These are phyloP conservation scores for Timandra comae DNA, from an alignment of 2,888 invertebrate genomes.

Conservation along the genomic window DNA sequence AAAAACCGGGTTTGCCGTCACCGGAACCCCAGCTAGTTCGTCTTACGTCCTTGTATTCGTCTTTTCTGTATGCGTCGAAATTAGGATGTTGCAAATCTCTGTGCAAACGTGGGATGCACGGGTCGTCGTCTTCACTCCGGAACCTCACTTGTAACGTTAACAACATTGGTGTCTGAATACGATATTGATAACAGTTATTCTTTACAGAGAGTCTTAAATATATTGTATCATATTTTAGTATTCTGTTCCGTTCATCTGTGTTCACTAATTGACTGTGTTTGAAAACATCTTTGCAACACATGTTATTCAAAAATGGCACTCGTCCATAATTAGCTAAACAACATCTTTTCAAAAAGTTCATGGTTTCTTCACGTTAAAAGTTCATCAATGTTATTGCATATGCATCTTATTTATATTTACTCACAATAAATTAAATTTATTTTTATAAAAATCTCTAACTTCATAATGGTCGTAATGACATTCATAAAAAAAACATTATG, in stretches of 20 bases:
- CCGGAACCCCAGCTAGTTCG: conserved; percentile 50
- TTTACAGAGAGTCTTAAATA: conserved; percentile 8
- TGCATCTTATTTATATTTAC: conserved; percentile 7
- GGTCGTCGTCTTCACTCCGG: conserved; percentile 28
- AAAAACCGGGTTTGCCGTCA: conserved; percentile 53
- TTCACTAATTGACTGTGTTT: conserved; percentile 12
- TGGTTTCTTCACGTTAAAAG: conserved; percentile 17
- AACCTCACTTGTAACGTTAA: conserved; percentile 54
- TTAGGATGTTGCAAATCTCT: conserved; percentile 52
- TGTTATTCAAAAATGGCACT: conserved; percentile 26
- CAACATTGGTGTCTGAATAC: conserved; percentile 21
- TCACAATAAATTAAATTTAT: too few relatives aligned
- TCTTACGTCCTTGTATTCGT: conserved; percentile 41
- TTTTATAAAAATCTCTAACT: too few relatives aligned
- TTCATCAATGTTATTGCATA: neutral
- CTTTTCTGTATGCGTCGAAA: conserved; percentile 56
- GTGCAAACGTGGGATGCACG: conserved; percentile 49
- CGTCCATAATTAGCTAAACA: conserved; percentile 27
- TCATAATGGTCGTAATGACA: too few relatives aligned
- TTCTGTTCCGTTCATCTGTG: conserved; percentile 3
- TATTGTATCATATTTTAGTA: conserved; percentile 1
- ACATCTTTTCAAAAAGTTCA: conserved; percentile 36
- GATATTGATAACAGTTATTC: conserved; percentile 4
- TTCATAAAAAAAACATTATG: too few relatives aligned
- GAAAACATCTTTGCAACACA: conserved; percentile 28